Evolutionary conservation across 2,797 vertebrate genomes (phyloP).

Genomic region (Syncerus caffer): DNA sequence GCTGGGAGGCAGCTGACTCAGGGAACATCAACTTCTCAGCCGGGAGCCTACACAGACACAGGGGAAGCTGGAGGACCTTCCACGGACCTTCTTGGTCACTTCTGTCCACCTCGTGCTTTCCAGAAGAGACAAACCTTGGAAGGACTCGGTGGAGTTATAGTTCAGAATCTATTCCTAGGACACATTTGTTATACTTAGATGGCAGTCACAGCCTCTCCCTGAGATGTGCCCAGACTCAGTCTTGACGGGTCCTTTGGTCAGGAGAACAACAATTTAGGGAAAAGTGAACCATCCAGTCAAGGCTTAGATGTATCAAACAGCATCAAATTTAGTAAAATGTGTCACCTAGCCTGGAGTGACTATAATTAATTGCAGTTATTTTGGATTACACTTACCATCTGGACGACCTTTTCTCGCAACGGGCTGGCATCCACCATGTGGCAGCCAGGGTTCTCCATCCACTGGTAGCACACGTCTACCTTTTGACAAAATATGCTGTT

Average conservation of each 20-base stretch:
- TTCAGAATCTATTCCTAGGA: neutral
- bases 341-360: neutral
- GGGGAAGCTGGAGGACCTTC: neutral
- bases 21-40: neutral
- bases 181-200: neutral
- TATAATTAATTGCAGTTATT: conserved; percentile 79
- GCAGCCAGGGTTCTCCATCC: conserved; percentile 90
- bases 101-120: fast-evolving
- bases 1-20: neutral
- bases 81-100: fast-evolving
- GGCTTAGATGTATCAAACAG: too few species aligned
- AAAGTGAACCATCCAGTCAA: fast-evolving
- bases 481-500: conserved; percentile 90
- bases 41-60: fast-evolving
- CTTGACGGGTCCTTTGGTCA: fast-evolving
- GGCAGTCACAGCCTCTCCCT: neutral
- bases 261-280: neutral
- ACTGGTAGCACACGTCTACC: conserved; percentile 91
- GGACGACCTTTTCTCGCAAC: conserved; percentile 88
- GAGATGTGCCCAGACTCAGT: neutral
- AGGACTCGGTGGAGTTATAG: neutral
- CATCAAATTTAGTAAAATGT: fast-evolving
- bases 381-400: conserved; percentile 88
- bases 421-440: conserved; percentile 89
- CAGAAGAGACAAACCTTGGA: neutral